Evolutionary conservation across 1,140 invertebrate genomes (phyloP).

Genomic region (Drosophila asahinai): DNA sequence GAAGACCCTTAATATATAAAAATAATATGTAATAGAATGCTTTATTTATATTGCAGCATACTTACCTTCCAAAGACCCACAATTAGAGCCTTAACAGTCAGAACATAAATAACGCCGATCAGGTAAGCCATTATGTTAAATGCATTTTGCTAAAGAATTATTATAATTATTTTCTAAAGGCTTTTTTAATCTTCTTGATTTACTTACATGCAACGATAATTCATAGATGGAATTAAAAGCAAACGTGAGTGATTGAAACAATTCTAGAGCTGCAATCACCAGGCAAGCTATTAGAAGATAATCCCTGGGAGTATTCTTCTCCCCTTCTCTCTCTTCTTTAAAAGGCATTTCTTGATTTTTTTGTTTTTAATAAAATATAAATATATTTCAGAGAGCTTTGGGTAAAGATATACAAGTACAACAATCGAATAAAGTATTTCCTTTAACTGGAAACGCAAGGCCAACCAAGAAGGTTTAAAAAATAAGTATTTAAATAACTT

Average conservation of each 20-base stretch:
- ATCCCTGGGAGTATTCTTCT: neutral
- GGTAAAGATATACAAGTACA: neutral
- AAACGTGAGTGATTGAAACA: slow-evolving; percentile 48
- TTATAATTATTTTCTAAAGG: too few relatives aligned
- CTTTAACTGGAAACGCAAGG: slow-evolving; percentile 9
- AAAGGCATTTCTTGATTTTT: neutral
- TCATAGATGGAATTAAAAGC: slow-evolving; percentile 11
- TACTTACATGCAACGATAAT: slow-evolving; percentile 3
- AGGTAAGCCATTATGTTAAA: slow-evolving; percentile 19
- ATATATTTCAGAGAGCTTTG: slow-evolving; percentile 6
- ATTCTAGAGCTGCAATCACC: slow-evolving; percentile 41
- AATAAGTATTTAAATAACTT: neutral
- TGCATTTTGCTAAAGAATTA: slow-evolving; percentile 14
- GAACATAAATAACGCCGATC: slow-evolving; percentile 39
- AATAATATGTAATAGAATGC: neutral
- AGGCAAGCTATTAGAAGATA: slow-evolving; percentile 27
- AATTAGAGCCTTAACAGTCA: slow-evolving; percentile 30
- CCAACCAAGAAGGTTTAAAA: neutral
- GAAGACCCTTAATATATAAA: slow-evolving; percentile 6
- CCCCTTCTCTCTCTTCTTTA: too few relatives aligned
- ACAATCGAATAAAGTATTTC: neutral
- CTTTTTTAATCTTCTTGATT: too few relatives aligned
- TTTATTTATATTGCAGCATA: neutral
- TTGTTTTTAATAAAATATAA: neutral
- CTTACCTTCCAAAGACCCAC: slow-evolving; percentile 48